These are phyloP conservation scores for Chaunax sp. DNA, from an alignment of 2,797 vertebrate genomes.

Conservation along the genomic window DNA sequence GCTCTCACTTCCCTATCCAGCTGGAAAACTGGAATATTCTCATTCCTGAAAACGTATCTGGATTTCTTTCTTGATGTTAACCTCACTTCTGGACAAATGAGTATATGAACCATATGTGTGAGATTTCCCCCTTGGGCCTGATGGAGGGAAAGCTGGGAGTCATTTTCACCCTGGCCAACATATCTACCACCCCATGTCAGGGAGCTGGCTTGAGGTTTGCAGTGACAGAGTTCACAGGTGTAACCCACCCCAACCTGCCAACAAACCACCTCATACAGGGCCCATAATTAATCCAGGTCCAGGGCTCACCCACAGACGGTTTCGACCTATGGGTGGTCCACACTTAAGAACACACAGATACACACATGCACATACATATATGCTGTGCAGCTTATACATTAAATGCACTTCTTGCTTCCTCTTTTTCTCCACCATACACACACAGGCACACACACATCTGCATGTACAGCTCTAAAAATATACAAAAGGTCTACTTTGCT, in stretches of 20 bases:
- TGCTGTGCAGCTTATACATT: constrained; percentile 36
- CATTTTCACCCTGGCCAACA: constrained; percentile 73
- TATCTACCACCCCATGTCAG: constrained; percentile 60
- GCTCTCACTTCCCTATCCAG: constrained; percentile 46
- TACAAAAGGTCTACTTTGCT: constrained; percentile 63
- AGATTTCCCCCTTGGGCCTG: constrained; percentile 59
- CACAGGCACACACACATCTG: constrained; percentile 24
- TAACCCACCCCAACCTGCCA: constrained; percentile 68
- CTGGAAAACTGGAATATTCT: constrained; percentile 51
- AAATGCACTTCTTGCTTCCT: constrained; percentile 20
- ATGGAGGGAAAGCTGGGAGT: constrained; percentile 67
- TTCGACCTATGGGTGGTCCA: constrained; percentile 82
- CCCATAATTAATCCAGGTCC: constrained; percentile 80
- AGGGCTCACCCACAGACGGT: constrained; percentile 68
- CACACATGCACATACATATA: constrained; percentile 42
- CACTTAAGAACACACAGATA: constrained; percentile 55
- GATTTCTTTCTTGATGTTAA: constrained; percentile 64
- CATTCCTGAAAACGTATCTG: constrained; percentile 56
- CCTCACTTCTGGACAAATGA: constrained; percentile 61
- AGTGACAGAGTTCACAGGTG: constrained; percentile 74
- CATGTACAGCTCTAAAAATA: constrained; percentile 71
- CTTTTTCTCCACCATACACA: constrained; percentile 19
- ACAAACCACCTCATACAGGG: constrained; percentile 80
- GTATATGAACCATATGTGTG: constrained; percentile 76
- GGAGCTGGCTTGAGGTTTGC: constrained; percentile 71